Percentiles rank a stretch among this genome's conserved stretches.
Evolutionary conservation across 2,797 vertebrate genomes (phyloP).

Genomic region (Antrozous pallidus): DNA sequence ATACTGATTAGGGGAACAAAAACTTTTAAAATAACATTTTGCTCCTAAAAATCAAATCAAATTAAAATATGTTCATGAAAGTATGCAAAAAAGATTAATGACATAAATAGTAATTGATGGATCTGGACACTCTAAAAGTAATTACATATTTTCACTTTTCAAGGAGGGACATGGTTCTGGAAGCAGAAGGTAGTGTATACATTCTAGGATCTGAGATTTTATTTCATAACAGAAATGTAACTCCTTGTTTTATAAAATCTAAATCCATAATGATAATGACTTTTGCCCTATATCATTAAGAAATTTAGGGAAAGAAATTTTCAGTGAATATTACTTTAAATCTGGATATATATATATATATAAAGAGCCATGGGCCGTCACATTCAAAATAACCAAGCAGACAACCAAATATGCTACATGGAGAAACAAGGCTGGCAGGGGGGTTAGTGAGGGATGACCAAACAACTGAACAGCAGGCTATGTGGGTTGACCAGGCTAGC

Average conservation of each 20-base stretch:
- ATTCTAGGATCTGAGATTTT: not conserved
- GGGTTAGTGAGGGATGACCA: no score
- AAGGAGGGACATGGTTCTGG: not conserved
- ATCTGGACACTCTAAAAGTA: not conserved
- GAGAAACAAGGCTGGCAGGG: no score
- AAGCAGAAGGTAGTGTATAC: not conserved
- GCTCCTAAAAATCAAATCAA: not conserved
- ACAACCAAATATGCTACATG: no score
- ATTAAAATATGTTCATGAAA: not conserved
- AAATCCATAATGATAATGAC: not conserved
- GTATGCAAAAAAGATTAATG: not conserved
- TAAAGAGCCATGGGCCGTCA: no score
- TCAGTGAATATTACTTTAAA: not conserved
- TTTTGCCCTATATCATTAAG: not conserved
- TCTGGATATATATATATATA: not conserved
- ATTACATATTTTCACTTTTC: not conserved
- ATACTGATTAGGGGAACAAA: not conserved
- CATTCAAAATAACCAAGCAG: no score
- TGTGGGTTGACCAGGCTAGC: no score
- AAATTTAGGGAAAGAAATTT: not conserved
- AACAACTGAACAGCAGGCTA: no score
- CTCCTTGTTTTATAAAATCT: not conserved
- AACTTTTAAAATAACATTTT: not conserved
- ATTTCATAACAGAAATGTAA: not conserved
- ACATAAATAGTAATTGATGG: not conserved